Evolutionary conservation across 30 jellyfish, hydroid and myxozoan genomes (phyloP).

Genomic region (Hydractinia symbiolongicarpus): DNA sequence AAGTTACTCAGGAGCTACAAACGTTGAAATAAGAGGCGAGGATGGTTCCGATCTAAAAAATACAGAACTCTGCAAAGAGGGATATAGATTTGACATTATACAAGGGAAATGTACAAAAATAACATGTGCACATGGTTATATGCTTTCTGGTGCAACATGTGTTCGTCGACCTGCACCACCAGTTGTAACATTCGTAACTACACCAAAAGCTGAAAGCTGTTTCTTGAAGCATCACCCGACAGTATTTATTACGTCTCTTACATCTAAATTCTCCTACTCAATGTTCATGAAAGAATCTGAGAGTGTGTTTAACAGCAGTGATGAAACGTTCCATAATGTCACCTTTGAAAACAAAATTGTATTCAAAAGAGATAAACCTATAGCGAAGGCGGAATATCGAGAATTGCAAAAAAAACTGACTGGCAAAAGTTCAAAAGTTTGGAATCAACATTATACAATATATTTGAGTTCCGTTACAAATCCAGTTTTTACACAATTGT

Average conservation of each 20-base stretch:
- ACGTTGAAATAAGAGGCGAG: neutral
- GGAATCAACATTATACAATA: neutral
- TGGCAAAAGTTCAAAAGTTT: neutral
- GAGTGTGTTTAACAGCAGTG: neutral
- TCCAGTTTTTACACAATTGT: slow-evolving; percentile 1
- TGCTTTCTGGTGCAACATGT: neutral
- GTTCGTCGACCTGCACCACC: neutral
- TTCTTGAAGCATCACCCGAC: neutral
- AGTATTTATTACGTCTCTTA: neutral
- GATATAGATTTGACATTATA: neutral
- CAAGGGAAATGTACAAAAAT: neutral
- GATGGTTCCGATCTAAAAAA: neutral
- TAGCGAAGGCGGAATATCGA: neutral
- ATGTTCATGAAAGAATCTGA: neutral
- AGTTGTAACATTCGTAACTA: neutral
- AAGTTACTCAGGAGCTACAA: neutral
- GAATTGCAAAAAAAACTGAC: neutral
- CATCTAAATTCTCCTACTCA: neutral
- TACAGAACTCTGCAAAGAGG: neutral
- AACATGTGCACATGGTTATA: neutral
- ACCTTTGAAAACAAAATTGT: neutral
- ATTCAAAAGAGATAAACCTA: neutral
- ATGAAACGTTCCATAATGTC: neutral
- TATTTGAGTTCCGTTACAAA: neutral
- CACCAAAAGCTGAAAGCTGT: neutral